Conservation (phyloP, 1,140 invertebrate genomes). For the Coelopa frigida region DNA sequence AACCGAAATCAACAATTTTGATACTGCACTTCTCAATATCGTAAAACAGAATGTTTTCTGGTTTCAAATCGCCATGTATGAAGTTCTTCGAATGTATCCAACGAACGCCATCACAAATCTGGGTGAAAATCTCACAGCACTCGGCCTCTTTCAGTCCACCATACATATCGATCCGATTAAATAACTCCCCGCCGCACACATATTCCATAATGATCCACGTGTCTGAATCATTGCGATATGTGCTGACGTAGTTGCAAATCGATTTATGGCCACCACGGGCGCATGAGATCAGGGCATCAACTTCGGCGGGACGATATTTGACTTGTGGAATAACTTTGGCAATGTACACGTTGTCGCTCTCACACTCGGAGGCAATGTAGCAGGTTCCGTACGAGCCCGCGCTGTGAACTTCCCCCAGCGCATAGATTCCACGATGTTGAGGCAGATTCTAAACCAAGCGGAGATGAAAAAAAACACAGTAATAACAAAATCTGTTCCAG, state of each 20-base stretch:
- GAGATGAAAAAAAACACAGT: conserved; percentile 8
- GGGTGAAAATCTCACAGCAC: conserved; percentile 62
- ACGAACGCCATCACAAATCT: conserved; percentile 69
- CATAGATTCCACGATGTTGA: conserved; percentile 25
- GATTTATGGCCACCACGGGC: conserved; percentile 17
- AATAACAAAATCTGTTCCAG: no score
- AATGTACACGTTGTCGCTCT: conserved; percentile 8
- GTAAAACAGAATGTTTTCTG: conserved; percentile 77
- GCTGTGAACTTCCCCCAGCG: conserved; percentile 20
- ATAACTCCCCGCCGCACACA: conserved; percentile 80
- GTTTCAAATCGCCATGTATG: conserved; percentile 84
- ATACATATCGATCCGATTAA: conserved; percentile 57
- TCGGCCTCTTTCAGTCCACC: conserved; percentile 62
- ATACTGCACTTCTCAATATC: conserved; percentile 55
- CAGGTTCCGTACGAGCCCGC: conserved; percentile 31
- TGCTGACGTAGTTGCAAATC: conserved; percentile 62
- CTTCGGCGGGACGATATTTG: conserved; percentile 35
- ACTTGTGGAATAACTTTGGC: conserved; percentile 64
- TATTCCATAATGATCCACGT: conserved; percentile 80
- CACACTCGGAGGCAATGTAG: conserved; percentile 25
- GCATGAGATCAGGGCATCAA: conserved; percentile 34
- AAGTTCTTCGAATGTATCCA: conserved; percentile 74
- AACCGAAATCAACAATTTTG: conserved; percentile 87
- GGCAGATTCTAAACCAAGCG: conserved; percentile 22
- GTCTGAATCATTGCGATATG: conserved; percentile 70